Base-by-base conservation (phyloP, 2,113 vertebrate genomes). In the Saimiri boliviensis region DNA sequence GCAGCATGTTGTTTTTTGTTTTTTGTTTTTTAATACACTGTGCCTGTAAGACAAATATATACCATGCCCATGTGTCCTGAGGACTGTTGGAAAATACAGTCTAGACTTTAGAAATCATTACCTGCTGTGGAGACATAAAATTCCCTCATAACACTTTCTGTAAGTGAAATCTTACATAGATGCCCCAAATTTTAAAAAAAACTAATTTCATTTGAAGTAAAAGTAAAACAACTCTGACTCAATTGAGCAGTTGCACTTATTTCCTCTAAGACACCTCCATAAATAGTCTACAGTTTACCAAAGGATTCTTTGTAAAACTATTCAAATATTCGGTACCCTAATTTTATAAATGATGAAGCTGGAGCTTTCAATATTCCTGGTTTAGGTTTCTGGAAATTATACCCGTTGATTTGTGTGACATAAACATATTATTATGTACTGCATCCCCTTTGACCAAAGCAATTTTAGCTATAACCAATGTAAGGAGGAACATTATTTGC, bases 291-390 rank as follows among this genome's bases (percentile, higher is more conserved):
- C 16, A 52, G 8, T 37, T 92, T 92, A 49, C 89, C 40, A 94
- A 77, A 92, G 7, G 45, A 79, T 93, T 94, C 42, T 58, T 91
- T 92, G 68, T 86, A 92, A 95, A 92, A 70, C 8, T 27, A 32
- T 63, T 37, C 66, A n/a, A 70, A 86, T 45, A 80, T 88, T 91
- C 12, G 95, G 10, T 73, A 68, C 21, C 23, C 42, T 86, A 49
- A 83, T 94, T 95, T 91, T 87, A 63, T 74, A 89, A 42, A 96
- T 52, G 19, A 89, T 80, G 30, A 96, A 91, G 56, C 27, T 87
- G n/a, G 66, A 83, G 49, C 8, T 80, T 92, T 95, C 32, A 68
- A 40, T 71, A 71, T 60, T 86, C 73, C 81, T 91, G 58, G 37
- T n/a, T 32, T 94, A 71, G 16, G 8, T 87, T 95, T 92, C 60